Evolutionary conservation across 2,113 vertebrate genomes (phyloP), one percentile per base, ranked within the genome.

Genomic region (Corythoichthys haematopterus): DNA sequence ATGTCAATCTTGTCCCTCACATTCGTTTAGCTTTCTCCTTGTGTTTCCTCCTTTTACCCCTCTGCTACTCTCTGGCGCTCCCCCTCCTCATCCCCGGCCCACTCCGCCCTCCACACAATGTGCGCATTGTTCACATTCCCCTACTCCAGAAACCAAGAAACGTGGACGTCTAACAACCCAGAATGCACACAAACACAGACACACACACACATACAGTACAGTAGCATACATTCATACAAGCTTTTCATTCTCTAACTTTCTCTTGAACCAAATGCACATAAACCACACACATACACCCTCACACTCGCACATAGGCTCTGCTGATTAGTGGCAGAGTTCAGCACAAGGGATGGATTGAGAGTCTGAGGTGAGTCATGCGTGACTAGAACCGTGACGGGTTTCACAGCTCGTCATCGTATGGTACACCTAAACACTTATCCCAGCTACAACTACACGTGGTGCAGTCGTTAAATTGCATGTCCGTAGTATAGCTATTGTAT

Each of bases 41-140:
- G n/a, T 60, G 35, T 65, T 37, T 60, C 9, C 6, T 64, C 61
- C 50, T 11, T 37, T 46, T 51, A 14, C 36, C 64, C 52, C 71
- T 38, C 67, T 43, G 57, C 69, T 46, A 60, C 61, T 64, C 37
- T 16, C n/a, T 28, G 11, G n/a, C 57, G 69, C 28, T 66, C 70
- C 77, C 36, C 68, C 68, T 8, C 36, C 46, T 3, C 59, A 28
- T 64, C 15, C 2, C 65, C 55, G 28, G 61, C 61, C 57, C 37
- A 55, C 36, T 65, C 68, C 4, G 38, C 65, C 50, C 37, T 52
- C 60, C 65, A 53, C 70, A 88, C 84, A 89, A 89, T 84, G 81
- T 74, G 66, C 71, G 73, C 86, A 89, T 89, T 89, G 88, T 89
- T 87, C 70, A 72, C 55, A 33, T 10, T 16, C 51, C 77, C 74